These are phyloP conservation scores for Chironomus tentans DNA, from an alignment of 2,888 invertebrate genomes.

Conservation along the genomic window DNA sequence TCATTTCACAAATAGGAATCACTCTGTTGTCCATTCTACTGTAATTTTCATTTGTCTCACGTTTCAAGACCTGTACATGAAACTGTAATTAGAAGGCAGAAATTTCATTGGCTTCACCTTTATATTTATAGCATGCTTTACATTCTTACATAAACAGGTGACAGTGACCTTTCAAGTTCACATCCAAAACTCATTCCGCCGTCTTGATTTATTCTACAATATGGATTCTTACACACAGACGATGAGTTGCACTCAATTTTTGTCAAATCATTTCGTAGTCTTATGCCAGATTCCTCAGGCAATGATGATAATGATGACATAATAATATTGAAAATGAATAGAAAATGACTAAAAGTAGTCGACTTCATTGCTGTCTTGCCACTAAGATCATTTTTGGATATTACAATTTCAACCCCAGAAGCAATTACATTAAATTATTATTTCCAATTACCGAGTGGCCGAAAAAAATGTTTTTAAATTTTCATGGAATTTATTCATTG, in stretches of 20 bases:
- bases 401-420: too few relatives aligned
- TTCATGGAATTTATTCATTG: too few relatives aligned
- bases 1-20: too few relatives aligned
- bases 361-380: too few relatives aligned
- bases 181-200: background rate
- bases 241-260: background rate
- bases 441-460: too few relatives aligned
- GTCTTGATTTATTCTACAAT: background rate
- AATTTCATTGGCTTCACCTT: background rate
- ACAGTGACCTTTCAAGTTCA: background rate
- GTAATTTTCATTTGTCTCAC: background rate
- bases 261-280: background rate
- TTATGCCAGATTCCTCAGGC: too few relatives aligned
- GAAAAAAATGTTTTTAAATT: too few relatives aligned
- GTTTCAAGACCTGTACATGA: background rate
- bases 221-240: background rate
- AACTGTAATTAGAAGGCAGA: background rate
- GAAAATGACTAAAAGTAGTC: background rate
- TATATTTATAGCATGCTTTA: background rate
- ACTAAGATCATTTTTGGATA: too few relatives aligned
- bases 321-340: background rate
- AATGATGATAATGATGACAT: background rate
- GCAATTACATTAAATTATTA: too few relatives aligned
- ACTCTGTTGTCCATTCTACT: too few relatives aligned
- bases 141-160: background rate